A percentile compares a stretch with the other conserved stretches of the same genome.
Evolutionary conservation across 2,888 invertebrate genomes (phyloP).

Genomic region (Linnaemya tessellans): DNA sequence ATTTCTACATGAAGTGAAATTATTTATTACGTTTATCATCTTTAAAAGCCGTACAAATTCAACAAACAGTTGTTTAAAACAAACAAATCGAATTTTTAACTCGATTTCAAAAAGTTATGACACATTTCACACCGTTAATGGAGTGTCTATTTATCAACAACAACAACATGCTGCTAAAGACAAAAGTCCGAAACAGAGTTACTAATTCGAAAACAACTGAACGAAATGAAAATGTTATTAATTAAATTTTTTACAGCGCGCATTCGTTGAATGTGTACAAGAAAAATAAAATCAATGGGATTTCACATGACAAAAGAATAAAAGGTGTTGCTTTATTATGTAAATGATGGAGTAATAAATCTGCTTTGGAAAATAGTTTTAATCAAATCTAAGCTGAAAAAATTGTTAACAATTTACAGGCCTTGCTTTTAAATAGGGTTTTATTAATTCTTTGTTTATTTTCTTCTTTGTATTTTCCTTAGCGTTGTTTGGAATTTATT

Average conservation of each 20-base stretch:
- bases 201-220: constrained; percentile 14
- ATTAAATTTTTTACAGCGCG: constrained; percentile 33
- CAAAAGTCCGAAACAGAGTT: neutral
- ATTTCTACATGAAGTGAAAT: constrained; percentile 21
- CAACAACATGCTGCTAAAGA: constrained; percentile 7
- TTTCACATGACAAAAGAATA: constrained; percentile 12
- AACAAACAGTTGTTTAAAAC: neutral
- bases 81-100: constrained; percentile 39
- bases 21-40: constrained; percentile 3
- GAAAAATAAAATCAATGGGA: constrained; percentile 49
- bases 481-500: constrained; percentile 60
- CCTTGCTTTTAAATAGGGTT: constrained; percentile 7
- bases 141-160: constrained; percentile 12
- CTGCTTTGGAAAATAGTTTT: constrained; percentile 25
- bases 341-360: constrained; percentile 42
- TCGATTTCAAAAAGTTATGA: constrained; percentile 58
- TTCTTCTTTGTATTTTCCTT: neutral
- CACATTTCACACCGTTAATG: constrained; percentile 51
- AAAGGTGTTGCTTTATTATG: constrained; percentile 68
- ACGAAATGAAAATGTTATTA: constrained; percentile 25
- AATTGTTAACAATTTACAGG: constrained; percentile 18
- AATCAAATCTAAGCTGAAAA: constrained; percentile 11
- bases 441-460: constrained; percentile 32
- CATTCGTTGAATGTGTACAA: constrained; percentile 32
- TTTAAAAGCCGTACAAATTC: neutral